Conservation (phyloP, 1,140 invertebrate genomes). For the Cotesia glomerata region DNA sequence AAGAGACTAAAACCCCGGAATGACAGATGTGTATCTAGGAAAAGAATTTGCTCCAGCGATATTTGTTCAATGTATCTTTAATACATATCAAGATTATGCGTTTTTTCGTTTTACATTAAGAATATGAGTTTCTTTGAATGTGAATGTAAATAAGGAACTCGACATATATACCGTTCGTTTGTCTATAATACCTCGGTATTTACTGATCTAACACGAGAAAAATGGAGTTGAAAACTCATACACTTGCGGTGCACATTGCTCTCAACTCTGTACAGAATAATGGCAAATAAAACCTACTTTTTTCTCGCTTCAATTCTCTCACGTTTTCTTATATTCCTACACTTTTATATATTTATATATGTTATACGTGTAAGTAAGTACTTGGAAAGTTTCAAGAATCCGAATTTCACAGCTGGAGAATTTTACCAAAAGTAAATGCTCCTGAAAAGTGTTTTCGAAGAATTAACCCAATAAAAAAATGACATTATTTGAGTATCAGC, state of each 20-base stretch:
- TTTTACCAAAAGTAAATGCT: constrained; percentile 12
- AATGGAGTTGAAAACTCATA: constrained; percentile 8
- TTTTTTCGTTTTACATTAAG: neutral
- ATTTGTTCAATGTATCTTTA: constrained; percentile 5
- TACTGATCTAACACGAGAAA: constrained; percentile 21
- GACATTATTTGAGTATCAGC: no score
- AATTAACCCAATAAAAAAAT: neutral
- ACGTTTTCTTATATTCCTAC: neutral
- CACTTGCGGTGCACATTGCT: neutral
- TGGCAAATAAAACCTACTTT: constrained; percentile 22
- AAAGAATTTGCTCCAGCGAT: neutral
- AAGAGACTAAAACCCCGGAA: neutral
- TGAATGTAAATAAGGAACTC: neutral
- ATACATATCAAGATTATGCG: neutral
- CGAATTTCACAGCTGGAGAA: constrained; percentile 13
- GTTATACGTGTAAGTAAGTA: neutral
- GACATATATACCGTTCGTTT: neutral
- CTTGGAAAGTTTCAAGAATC: neutral
- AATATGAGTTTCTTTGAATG: neutral
- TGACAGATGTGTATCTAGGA: neutral
- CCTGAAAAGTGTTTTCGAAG: neutral
- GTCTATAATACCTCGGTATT: constrained; percentile 12
- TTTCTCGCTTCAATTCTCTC: constrained; percentile 3
- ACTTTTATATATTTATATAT: neutral
- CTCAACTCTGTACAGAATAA: constrained; percentile 18